These are phyloP conservation scores for Harpalus rufipes DNA, from an alignment of 2,888 invertebrate species.

Conservation along the genomic window DNA sequence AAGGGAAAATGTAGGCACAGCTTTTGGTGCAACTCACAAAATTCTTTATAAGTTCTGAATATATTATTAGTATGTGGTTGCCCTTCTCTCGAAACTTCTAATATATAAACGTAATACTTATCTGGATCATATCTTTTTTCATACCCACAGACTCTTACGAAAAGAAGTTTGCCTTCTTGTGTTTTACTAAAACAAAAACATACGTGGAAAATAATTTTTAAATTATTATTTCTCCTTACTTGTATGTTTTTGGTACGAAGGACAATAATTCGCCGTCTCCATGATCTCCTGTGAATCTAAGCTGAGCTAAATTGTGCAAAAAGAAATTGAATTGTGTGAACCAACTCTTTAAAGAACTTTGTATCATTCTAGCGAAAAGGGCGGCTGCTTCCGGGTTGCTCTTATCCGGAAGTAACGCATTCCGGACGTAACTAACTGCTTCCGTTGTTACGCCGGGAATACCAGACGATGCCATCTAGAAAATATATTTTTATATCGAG, in stretches of 20 bases:
- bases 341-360: conserved; percentile 94
- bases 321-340: conserved; percentile 99
- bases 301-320: conserved; percentile 96
- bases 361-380: conserved; percentile 97
- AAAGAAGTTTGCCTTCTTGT: conserved; percentile 92
- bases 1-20: conserved; percentile 94
- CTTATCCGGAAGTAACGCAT: conserved; percentile 91
- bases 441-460: conserved; percentile 95
- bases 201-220: no score
- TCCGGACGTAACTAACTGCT: conserved; percentile 95
- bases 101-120: conserved; percentile 97
- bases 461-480: conserved; percentile 93
- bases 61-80: conserved; percentile 93
- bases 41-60: conserved; percentile 97
- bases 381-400: conserved; percentile 97
- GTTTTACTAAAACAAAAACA: conserved; percentile 82
- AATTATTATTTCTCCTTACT: conserved; percentile 80
- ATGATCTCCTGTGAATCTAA: conserved; percentile 94
- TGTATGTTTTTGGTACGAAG: conserved; percentile 96
- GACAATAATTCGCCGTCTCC: conserved; percentile 89
- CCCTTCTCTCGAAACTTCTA: conserved; percentile 89
- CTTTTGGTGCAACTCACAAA: conserved; percentile 97
- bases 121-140: conserved; percentile 98
- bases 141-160: conserved; percentile 91
- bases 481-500: neutral